Conservation (phyloP, 2,113 vertebrate species). For the Oceanodroma tethys region DNA sequence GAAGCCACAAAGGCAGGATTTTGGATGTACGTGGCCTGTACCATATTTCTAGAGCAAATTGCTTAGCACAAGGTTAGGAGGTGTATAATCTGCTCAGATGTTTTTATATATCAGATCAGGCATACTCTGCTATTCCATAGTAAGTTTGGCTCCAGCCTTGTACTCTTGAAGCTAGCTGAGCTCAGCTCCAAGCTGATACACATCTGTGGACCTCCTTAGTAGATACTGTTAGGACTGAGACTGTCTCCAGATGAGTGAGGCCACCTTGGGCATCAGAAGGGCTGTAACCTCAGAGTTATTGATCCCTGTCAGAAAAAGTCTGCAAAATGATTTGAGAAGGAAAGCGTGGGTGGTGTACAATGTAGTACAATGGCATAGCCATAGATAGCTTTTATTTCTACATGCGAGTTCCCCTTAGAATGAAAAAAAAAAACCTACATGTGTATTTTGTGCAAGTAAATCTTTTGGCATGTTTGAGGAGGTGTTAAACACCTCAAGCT, state of each 20-base stretch:
- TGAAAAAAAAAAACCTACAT: background rate
- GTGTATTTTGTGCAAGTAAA: background rate
- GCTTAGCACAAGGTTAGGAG: background rate
- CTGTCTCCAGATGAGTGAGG: background rate
- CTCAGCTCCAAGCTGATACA: background rate
- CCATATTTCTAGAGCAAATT: background rate
- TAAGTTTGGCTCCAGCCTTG: background rate
- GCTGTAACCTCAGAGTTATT: background rate
- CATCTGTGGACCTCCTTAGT: background rate
- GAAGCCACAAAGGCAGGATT: background rate
- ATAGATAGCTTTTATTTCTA: background rate
- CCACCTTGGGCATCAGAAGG: background rate
- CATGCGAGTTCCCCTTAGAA: background rate
- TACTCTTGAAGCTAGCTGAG: background rate
- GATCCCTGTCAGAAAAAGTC: background rate
- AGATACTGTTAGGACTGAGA: background rate
- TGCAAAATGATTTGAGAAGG: background rate
- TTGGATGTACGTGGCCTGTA: rapidly evolving
- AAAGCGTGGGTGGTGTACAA: background rate
- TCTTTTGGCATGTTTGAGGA: background rate
- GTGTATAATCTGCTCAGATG: background rate
- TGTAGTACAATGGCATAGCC: background rate
- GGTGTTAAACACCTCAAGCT: background rate
- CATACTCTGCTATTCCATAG: background rate
- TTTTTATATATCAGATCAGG: background rate